These are phyloP conservation scores for Aleiodes leptofemur DNA, from an alignment of 2,888 invertebrate species.

Conservation along the genomic window DNA sequence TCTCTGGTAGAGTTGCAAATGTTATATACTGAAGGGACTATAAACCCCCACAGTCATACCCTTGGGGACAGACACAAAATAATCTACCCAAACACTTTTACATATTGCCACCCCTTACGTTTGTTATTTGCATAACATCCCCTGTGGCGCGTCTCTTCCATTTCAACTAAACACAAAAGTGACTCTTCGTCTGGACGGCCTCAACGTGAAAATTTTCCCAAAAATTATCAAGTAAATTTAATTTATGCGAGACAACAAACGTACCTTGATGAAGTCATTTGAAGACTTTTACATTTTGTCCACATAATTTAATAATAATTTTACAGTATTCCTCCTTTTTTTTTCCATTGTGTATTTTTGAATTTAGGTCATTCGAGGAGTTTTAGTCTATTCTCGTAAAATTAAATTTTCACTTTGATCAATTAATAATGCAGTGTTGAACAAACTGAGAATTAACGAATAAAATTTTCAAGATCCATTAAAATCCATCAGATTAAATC, in stretches of 20 bases:
- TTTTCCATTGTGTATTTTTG: no score
- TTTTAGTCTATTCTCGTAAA: no score
- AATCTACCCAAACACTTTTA: constrained; percentile 59
- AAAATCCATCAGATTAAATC: no score
- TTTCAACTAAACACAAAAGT: constrained; percentile 34
- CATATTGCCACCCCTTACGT: constrained; percentile 54
- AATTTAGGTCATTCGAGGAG: no score
- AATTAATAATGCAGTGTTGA: no score
- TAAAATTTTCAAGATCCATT: no score
- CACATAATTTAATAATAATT: constrained; percentile 5
- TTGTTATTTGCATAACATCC: constrained; percentile 57
- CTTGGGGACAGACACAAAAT: constrained; percentile 55
- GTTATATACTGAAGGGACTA: constrained; percentile 28
- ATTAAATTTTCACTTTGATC: no score
- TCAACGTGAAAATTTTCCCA: background rate
- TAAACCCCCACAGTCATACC: constrained; percentile 35
- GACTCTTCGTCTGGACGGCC: constrained; percentile 13
- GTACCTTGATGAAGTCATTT: constrained; percentile 34
- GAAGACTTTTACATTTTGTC: background rate
- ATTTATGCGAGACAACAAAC: constrained; percentile 54
- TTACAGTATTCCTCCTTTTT: background rate
- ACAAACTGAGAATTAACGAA: no score
- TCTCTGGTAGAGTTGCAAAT: background rate
- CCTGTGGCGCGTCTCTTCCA: constrained; percentile 48
- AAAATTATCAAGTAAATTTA: constrained; percentile 48